A percentile compares a stretch with the other conserved stretches of the same genome.
Conservation (phyloP, 2,888 invertebrate genomes). For the Neoascia interrupta region DNA sequence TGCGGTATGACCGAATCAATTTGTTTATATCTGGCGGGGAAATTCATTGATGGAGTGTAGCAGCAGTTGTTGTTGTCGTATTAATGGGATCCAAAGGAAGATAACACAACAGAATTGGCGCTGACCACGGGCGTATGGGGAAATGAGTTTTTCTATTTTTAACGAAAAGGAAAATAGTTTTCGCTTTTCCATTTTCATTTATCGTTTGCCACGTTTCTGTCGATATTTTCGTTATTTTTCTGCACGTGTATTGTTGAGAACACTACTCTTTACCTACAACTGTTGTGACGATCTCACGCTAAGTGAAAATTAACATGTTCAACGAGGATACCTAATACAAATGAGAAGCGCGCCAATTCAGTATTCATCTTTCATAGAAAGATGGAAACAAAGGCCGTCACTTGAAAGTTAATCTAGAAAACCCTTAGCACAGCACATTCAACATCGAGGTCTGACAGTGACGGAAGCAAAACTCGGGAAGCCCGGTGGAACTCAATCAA, state of each 20-base stretch:
- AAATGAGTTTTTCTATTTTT: slow-evolving; percentile 34
- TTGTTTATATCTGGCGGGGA: slow-evolving; percentile 51
- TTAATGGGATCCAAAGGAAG: background rate
- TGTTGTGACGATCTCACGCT: background rate
- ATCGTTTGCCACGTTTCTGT: too few relatives aligned
- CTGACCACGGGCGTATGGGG: background rate
- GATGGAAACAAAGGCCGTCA: background rate
- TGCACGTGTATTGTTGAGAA: slow-evolving; percentile 19
- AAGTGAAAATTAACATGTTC: slow-evolving; percentile 1
- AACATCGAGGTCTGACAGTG: too few relatives aligned
- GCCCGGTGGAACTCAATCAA: too few relatives aligned
- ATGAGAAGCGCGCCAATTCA: background rate
- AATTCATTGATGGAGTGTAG: slow-evolving; percentile 44
- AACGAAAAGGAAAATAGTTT: slow-evolving; percentile 40
- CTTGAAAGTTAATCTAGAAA: slow-evolving; percentile 43
- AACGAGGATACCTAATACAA: background rate
- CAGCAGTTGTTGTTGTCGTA: slow-evolving; percentile 1
- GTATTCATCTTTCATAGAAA: too few relatives aligned
- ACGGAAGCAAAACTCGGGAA: too few relatives aligned
- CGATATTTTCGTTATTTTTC: background rate
- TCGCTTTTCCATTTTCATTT: too few relatives aligned
- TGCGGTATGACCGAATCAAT: slow-evolving; percentile 49
- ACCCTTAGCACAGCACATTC: too few relatives aligned
- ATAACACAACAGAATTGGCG: too few relatives aligned
- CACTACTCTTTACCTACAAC: too few relatives aligned